Conservation (phyloP, 2,888 invertebrate genomes). For the Stomorhina lunata region DNA sequence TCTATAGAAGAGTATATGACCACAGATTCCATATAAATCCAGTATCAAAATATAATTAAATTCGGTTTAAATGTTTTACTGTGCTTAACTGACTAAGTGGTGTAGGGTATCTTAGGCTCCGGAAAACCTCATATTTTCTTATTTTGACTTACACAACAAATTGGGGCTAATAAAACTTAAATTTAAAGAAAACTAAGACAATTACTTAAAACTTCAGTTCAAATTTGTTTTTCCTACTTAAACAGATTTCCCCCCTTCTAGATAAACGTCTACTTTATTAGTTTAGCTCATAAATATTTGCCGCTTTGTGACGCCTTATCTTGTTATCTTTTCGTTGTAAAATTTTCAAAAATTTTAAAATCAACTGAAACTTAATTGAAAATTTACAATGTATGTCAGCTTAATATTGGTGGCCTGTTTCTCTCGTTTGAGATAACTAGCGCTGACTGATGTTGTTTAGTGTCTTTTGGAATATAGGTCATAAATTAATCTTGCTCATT, state of each 20-base stretch:
- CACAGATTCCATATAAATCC: too few species aligned
- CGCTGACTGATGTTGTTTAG: not conserved
- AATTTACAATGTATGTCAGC: constrained; percentile 38
- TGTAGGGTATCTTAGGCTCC: too few species aligned
- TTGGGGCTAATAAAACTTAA: not conserved
- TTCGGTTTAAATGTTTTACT: too few species aligned
- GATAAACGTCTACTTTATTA: not conserved
- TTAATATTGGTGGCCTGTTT: not conserved
- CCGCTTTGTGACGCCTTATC: not conserved
- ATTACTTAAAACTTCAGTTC: not conserved
- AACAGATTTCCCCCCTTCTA: not conserved
- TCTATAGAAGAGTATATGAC: too few species aligned
- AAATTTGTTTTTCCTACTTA: not conserved
- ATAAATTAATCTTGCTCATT: constrained; percentile 57
- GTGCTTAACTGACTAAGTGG: too few species aligned
- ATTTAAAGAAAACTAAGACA: not conserved
- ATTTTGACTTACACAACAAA: too few species aligned
- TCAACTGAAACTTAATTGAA: constrained; percentile 30
- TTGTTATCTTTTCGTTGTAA: constrained; percentile 14
- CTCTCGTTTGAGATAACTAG: too few species aligned
- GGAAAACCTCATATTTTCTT: too few species aligned
- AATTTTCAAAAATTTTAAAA: constrained; percentile 16
- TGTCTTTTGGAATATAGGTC: constrained; percentile 49
- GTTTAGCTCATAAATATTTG: not conserved
- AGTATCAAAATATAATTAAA: too few species aligned